Evolutionary conservation across 2,888 invertebrate genomes (phyloP).

Genomic region (Lacanobia wlatinum): DNA sequence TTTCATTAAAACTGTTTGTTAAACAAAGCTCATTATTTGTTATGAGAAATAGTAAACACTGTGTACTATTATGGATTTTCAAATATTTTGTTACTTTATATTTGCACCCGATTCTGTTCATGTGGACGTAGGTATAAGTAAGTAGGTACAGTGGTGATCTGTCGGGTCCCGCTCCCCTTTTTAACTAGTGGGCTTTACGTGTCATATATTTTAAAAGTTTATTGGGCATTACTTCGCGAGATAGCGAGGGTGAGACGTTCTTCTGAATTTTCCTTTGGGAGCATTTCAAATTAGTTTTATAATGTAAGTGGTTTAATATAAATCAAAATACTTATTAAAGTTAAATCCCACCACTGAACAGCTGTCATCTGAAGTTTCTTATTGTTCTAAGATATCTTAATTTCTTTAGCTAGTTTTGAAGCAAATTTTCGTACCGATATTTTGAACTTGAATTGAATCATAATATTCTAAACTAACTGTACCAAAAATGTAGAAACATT

Average conservation of each 20-base stretch:
- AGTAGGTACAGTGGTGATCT: conserved; percentile 35
- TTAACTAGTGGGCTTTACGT: conserved; percentile 61
- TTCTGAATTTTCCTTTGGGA: conserved; percentile 45
- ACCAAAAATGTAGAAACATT: conserved; percentile 19
- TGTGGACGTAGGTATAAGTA: not conserved
- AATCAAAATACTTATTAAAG: conserved; percentile 63
- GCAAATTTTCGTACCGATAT: not conserved
- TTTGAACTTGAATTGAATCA: conserved; percentile 4
- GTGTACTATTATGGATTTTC: conserved; percentile 8
- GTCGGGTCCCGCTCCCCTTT: conserved; percentile 54
- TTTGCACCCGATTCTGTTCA: conserved; percentile 7
- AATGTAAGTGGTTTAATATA: conserved; percentile 56
- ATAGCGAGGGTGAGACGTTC: conserved; percentile 57
- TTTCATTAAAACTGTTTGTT: conserved; percentile 49
- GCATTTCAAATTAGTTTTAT: conserved; percentile 60
- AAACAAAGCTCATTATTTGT: conserved; percentile 10
- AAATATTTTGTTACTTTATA: conserved; percentile 13
- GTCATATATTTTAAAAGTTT: conserved; percentile 70
- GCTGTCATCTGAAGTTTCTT: conserved; percentile 50
- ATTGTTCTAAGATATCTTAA: conserved; percentile 14
- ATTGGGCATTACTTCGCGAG: conserved; percentile 56
- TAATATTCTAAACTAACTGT: not conserved
- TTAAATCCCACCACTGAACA: conserved; percentile 55
- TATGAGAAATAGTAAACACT: conserved; percentile 25
- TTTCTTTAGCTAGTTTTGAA: conserved; percentile 15